These are phyloP conservation scores for Bambusicola thoracicus DNA, from an alignment of 2,113 vertebrate genomes.

Conservation along the genomic window DNA sequence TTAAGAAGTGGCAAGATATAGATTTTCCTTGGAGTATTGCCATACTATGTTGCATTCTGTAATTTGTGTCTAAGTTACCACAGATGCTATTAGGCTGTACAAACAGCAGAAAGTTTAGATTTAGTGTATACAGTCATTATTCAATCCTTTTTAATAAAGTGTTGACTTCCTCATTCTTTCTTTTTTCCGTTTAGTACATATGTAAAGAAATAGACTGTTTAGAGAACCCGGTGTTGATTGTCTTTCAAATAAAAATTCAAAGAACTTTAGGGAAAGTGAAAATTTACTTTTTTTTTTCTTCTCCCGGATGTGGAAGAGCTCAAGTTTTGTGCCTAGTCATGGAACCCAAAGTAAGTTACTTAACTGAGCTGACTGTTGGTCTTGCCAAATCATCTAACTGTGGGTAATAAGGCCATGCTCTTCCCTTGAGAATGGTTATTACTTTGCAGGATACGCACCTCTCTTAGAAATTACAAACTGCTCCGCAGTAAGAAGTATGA, in stretches of 20 bases:
- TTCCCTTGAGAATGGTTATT: conserved; percentile 48
- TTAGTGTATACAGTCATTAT: background rate
- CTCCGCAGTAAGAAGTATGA: conserved; percentile 40
- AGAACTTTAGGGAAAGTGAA: background rate
- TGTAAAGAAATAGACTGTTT: background rate
- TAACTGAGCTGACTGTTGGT: background rate
- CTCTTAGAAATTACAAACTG: conserved; percentile 20
- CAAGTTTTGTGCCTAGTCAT: background rate
- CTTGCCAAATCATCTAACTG: background rate
- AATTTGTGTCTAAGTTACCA: background rate
- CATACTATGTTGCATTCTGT: background rate
- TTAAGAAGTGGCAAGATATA: background rate
- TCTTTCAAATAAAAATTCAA: background rate
- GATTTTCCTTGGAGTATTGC: background rate
- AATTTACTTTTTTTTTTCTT: background rate
- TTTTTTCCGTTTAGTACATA: background rate
- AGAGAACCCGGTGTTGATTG: background rate
- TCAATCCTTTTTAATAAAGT: background rate
- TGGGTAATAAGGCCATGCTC: conserved; percentile 1
- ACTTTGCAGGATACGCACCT: background rate
- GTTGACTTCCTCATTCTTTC: accelerated
- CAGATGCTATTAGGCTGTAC: background rate
- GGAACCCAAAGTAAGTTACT: background rate
- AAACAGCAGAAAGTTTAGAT: background rate
- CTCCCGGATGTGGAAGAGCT: background rate